phyloP scores from a whole-genome alignment of 2,888 invertebrate species.

The Volucella zonaria region DNA sequence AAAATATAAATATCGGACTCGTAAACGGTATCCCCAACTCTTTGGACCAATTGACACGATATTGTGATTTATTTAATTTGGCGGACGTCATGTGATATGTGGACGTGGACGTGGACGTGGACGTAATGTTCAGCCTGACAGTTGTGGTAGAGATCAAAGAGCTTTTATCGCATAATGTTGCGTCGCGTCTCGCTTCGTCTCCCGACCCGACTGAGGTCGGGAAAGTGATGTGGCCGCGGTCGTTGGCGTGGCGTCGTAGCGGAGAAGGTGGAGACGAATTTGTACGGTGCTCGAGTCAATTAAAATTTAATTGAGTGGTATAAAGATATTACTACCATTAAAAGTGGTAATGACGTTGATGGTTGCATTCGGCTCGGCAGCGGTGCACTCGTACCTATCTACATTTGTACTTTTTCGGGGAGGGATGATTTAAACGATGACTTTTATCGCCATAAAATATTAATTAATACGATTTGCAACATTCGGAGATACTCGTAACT shows the following conservation, averaged over 20 bases:
- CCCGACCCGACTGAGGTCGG: no score
- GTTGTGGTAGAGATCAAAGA: constrained; percentile 11
- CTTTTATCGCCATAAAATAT: no score
- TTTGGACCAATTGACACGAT: constrained; percentile 69
- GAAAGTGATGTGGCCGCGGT: no score
- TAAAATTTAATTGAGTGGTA: constrained; percentile 51
- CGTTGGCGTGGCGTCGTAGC: no score
- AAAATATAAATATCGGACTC: constrained; percentile 52
- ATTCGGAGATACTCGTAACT: no score
- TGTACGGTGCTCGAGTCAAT: constrained; percentile 25
- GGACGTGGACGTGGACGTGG: not conserved
- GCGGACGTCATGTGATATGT: constrained; percentile 49
- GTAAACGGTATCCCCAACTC: constrained; percentile 59
- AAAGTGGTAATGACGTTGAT: constrained; percentile 15
- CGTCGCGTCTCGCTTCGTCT: not conserved
- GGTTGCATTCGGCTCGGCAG: not conserved
- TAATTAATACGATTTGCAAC: no score
- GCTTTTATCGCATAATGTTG: constrained; percentile 35
- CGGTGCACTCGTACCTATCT: no score
- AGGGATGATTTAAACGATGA: no score
- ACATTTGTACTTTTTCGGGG: no score
- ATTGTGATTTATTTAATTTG: constrained; percentile 72
- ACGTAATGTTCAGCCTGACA: constrained; percentile 8
- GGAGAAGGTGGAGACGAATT: not conserved
- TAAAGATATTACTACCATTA: constrained; percentile 39